A percentile compares a stretch with the other conserved stretches of the same genome.
Evolutionary conservation across 2,888 invertebrate species (phyloP).

Genomic region (Ypsolopha sequella): DNA sequence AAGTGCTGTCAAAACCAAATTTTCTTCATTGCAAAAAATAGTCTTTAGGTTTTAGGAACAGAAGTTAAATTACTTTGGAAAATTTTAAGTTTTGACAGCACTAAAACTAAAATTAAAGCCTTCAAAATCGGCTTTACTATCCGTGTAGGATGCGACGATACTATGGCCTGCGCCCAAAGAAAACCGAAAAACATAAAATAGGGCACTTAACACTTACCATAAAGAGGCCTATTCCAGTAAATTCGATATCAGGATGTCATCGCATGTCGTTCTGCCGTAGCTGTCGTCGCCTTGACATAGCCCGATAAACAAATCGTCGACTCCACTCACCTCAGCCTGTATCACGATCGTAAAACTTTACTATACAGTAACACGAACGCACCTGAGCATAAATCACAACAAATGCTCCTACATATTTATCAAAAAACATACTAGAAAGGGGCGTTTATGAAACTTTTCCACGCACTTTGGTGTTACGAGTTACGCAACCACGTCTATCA

Average conservation of each 20-base stretch:
- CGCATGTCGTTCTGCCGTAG: constrained; percentile 3
- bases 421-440: constrained; percentile 21
- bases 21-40: too few species aligned
- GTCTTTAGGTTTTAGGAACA: too few species aligned
- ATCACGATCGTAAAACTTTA: constrained; percentile 63
- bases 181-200: constrained; percentile 44
- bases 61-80: too few species aligned
- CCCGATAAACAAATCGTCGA: constrained; percentile 60
- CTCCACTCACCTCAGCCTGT: constrained; percentile 48
- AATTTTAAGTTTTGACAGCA: too few species aligned
- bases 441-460: constrained; percentile 37
- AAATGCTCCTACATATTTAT: constrained; percentile 45
- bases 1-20: too few species aligned
- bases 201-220: constrained; percentile 56
- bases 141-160: too few species aligned
- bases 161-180: too few species aligned
- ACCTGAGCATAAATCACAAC: constrained; percentile 60
- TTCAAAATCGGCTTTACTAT: too few species aligned
- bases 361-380: constrained; percentile 61
- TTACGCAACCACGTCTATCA: background rate
- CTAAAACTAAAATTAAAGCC: too few species aligned
- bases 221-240: constrained; percentile 32
- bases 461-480: constrained; percentile 18
- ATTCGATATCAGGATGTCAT: constrained; percentile 3
- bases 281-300: constrained; percentile 52